A percentile compares a stretch with the other conserved stretches of the same genome.
Conservation (phyloP, 2,113 vertebrate genomes). For the Elachura formosa region DNA sequence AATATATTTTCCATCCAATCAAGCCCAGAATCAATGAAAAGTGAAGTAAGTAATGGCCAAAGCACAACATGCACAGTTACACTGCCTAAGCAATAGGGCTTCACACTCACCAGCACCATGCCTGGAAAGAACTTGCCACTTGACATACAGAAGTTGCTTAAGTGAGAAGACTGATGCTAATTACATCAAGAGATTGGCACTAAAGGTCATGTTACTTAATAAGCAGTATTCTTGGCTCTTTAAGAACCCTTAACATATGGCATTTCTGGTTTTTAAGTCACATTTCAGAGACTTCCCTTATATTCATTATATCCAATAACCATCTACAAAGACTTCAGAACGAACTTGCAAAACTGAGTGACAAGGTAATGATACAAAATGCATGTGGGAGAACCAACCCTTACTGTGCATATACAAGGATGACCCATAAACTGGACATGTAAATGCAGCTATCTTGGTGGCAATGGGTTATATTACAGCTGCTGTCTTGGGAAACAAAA, state of each 20-base stretch:
- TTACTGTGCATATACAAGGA: neutral
- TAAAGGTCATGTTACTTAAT: constrained; percentile 17
- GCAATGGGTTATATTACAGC: neutral
- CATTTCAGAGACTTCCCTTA: neutral
- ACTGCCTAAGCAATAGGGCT: neutral
- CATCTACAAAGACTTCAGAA: neutral
- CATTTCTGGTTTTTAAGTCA: neutral
- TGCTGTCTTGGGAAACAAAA: neutral
- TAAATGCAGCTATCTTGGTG: neutral
- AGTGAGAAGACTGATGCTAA: neutral
- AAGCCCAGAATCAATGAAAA: neutral
- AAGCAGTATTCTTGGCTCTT: neutral
- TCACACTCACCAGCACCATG: neutral
- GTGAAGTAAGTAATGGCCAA: rapidly evolving
- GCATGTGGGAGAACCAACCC: neutral
- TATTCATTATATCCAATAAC: neutral
- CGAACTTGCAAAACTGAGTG: neutral
- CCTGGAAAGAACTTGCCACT: neutral
- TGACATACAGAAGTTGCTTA: neutral
- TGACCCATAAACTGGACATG: neutral
- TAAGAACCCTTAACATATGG: neutral
- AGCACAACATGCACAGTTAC: neutral
- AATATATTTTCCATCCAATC: neutral
- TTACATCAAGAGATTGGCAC: neutral
- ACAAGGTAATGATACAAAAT: neutral